Percentiles rank a stretch among this genome's conserved stretches.
These are phyloP conservation scores for Aquatica leii DNA, from an alignment of 2,888 invertebrate genomes.

Conservation along the genomic window DNA sequence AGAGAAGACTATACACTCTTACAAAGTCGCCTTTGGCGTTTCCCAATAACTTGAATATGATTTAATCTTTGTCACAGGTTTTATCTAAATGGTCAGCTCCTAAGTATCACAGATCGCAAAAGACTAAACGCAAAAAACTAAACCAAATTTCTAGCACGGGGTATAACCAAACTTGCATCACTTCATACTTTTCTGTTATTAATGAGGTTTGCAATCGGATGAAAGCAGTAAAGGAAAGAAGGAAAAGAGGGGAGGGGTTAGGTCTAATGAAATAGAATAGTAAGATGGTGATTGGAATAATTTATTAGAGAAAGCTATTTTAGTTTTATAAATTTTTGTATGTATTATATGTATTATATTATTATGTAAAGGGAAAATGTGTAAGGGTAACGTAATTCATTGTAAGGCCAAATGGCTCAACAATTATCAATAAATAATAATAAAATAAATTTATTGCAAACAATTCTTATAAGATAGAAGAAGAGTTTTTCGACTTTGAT, in stretches of 20 bases:
- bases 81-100: background rate
- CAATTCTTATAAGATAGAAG: background rate
- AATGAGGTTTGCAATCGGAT: background rate
- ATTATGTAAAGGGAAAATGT: background rate
- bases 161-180: background rate
- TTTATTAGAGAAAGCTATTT: background rate
- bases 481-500: background rate
- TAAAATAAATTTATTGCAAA: background rate
- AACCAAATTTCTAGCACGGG: background rate
- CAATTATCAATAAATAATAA: background rate
- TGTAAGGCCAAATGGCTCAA: background rate
- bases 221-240: background rate
- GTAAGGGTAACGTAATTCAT: no score
- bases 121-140: background rate
- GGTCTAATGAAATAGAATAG: background rate
- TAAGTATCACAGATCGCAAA: background rate
- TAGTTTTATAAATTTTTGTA: background rate
- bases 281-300: background rate
- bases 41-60: background rate
- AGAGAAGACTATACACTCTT: background rate
- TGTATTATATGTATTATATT: background rate
- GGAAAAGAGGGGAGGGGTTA: background rate
- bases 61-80: background rate
- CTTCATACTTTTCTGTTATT: constrained; percentile 1
- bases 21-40: background rate